Evolutionary conservation across 2,113 vertebrate genomes (phyloP), one percentile per base, ranked within the genome.

Genomic region (Heteronetta atricapilla): DNA sequence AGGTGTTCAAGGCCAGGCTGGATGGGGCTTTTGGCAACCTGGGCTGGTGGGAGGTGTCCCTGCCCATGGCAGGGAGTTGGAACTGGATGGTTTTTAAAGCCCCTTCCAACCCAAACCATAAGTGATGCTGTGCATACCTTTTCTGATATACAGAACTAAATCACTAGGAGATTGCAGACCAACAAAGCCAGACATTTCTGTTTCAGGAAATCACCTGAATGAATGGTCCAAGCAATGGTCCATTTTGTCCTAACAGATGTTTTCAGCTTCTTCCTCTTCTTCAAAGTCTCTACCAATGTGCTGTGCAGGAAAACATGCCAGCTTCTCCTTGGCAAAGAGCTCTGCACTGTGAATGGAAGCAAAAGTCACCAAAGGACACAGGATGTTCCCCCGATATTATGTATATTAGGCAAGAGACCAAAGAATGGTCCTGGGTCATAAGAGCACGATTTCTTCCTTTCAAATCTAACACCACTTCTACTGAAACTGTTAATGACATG

Each of bases 181-280:
- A 82, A 11, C 48, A 68, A 90, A 93, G 3, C 4, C 29, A 95
- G 42, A 38, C 5, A 77, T 52, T 94, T 82, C 50, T 88, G 55
- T 73, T 82, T 82, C 91, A 91, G 48, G 18, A 91, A 86, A 88
- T 86, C 85, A 88, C 31, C 42, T 83, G 88, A 88, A 82, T 36
- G 52, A 64, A 68, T 44, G 26, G 90, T 68, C 90, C 62, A 58
- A 92, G 63, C 25, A 88, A 72, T 42, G 31, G 33, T 84, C 68
- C 53, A 62, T 64, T 91, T 86, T 86, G 73, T 86, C 62, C 52
- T 94, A 94, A 25, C 3, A 67, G 56, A 64, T 3, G 10, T 56
- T 60, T 73, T 55, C 63, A 82, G 29, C 34, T 84, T 85, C 83
- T 33, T 88, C 62, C 21, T 93, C 77, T 76, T 84, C 74, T 92